Evolutionary conservation across 2,888 invertebrate genomes (phyloP), one percentile per base, ranked within the genome.

Genomic region (Mythimna pallens): DNA sequence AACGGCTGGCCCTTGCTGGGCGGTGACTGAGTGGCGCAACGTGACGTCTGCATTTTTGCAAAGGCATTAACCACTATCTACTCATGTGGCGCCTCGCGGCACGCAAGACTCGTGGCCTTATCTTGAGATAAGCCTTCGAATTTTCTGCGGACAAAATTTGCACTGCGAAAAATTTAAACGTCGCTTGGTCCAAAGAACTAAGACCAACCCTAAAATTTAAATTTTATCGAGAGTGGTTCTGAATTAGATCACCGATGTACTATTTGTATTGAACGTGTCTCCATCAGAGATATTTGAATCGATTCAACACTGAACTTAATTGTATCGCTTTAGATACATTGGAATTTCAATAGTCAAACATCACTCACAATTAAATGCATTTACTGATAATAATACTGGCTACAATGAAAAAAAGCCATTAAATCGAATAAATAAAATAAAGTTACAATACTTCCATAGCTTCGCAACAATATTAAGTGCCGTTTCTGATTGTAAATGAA

Each of bases 401-500:
- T 12, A 4, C 40, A 5, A 2, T 30, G 9, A 43, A 75, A 65
- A 73, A 17, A 6, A 63, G 6, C 14, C 40, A 54, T 59, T 58
- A 58, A 43, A 78, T 70, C 14, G 20, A 57, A 58, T 52, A 63
- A 57, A 74, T 3, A 20, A 63, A 34, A 58, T 55, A 47, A 50
- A 55, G n/a, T 66, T 54, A 30, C 14, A 50, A 36, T 55, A 43
- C 43, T 34, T 62, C 22, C 12, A 40, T 22, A 62, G 30, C n/a
- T 36, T 80, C 57, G 69, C 12, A 81, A 80, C 54, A 62, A 65
- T 62, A 73, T 65, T 70, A 73, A 73, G 52, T 83, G 47, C 68
- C 64, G 66, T 84, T 81, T 75, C 84, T 22, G 59, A 75, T 59
- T 70, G 43, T 30, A 67, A 84, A 84, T 66, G 70, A 76, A 76